Base-by-base conservation (phyloP, 2,797 vertebrate species). In the Pseudochirops corinnae region DNA sequence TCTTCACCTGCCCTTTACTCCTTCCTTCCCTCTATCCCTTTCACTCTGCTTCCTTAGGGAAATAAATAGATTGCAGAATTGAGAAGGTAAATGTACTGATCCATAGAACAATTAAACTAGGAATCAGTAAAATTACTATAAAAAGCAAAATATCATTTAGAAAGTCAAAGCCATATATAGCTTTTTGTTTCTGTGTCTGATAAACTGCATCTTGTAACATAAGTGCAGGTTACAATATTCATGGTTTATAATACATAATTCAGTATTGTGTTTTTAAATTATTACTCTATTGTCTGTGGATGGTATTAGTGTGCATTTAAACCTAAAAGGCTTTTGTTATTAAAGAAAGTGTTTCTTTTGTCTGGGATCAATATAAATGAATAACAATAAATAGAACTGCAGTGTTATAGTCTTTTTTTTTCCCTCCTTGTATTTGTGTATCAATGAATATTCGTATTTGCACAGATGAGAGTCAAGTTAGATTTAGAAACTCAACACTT, bases 251-350 rank as follows among this genome's bases (percentile, higher is more conserved):
- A 95, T 97, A 58, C 0, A 53, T 94, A 95, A 93, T 39, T 91
- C 7, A n/a, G 24, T 55, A 94, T 6, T 93, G 92, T 96, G 18
- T 56, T 92, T 93, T 90, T 96, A 97, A 97, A 93, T 98, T 96
- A 96, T 55, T 95, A 57, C 93, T 62, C 2, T 95, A 95, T 67
- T 90, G 95, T 97, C 94, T 31, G 55, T 92, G 50, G 91, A 95
- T 94, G 95, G 33, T 93, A 94, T 31, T 91, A 94, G 95, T 97
- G 97, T 92, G 57, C 92, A 95, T 95, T 94, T 97, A 95, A 97
- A 97, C 96, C 97, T 93, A 95, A 97, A 87, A 50, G 21, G 6
- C 74, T 96, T 96, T 97, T 94, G 52, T 67, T 96, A 93, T 96
- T 97, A 97, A 96, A 93, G 90, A n/a, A 58, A 53, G 29, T 31